Percentiles rank a stretch among this genome's conserved stretches.
phyloP scores from a whole-genome alignment of 2,113 vertebrate species.

The Phyllostomus hastatus region DNA sequence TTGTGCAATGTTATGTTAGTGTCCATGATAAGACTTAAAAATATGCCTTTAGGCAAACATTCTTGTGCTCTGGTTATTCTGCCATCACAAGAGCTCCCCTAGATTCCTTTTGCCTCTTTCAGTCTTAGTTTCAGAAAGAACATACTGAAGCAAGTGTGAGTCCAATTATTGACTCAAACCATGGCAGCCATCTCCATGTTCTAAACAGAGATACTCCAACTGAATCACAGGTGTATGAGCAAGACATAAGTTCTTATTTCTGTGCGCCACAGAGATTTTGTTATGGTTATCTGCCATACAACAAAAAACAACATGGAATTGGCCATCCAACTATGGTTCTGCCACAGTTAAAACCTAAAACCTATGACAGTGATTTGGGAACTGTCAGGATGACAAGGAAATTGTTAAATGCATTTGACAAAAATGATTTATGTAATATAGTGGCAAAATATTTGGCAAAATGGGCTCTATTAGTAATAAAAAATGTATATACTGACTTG shows the following conservation, averaged over 20 bases:
- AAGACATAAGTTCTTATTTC: slow-evolving; percentile 16
- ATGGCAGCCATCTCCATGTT: background rate
- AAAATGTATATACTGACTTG: background rate
- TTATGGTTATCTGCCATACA: slow-evolving; percentile 32
- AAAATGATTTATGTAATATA: background rate
- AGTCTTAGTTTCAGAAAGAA: background rate
- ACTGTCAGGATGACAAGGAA: background rate
- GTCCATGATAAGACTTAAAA: background rate
- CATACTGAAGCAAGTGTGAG: background rate
- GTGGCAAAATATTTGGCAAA: background rate
- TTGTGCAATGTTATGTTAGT: background rate
- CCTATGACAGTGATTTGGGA: background rate
- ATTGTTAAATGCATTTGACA: slow-evolving; percentile 7
- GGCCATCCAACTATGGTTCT: background rate
- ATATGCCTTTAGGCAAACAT: background rate
- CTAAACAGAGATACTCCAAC: background rate
- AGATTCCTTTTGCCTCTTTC: background rate
- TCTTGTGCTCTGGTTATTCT: background rate
- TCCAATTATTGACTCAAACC: background rate
- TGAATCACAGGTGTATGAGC: slow-evolving; percentile 17
- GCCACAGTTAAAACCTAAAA: slow-evolving; percentile 36
- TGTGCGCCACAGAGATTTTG: background rate
- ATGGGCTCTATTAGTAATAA: background rate
- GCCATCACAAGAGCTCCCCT: background rate
- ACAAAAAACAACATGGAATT: slow-evolving; percentile 38